A percentile compares a stretch with the other conserved stretches of the same genome.
phyloP scores from a whole-genome alignment of 1,140 invertebrate species.

The Heliothis subflexa region DNA sequence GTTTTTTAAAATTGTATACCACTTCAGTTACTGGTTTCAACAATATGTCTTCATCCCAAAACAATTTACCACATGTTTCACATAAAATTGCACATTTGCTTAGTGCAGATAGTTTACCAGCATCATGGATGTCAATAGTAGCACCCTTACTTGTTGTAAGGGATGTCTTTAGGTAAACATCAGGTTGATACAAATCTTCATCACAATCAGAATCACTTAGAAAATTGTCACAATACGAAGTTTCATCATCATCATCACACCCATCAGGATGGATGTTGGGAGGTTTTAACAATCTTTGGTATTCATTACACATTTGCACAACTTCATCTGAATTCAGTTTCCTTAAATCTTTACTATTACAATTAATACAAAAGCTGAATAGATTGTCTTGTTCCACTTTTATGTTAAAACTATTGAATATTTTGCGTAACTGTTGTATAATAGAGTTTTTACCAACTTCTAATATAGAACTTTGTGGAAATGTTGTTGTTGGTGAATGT shows the following conservation, averaged over 20 bases:
- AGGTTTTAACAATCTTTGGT: constrained; percentile 42
- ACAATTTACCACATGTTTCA: constrained; percentile 77
- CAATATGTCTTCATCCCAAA: constrained; percentile 72
- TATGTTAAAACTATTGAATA: constrained; percentile 70
- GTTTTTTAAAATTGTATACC: constrained; percentile 55
- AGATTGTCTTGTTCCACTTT: constrained; percentile 66
- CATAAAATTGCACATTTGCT: constrained; percentile 69
- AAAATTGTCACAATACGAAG: constrained; percentile 67
- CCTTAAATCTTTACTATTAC: constrained; percentile 69
- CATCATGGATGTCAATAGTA: constrained; percentile 65
- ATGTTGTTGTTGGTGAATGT: constrained; percentile 65
- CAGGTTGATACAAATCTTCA: constrained; percentile 59
- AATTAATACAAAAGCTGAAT: constrained; percentile 72
- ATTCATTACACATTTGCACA: constrained; percentile 42
- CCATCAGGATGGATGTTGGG: constrained; percentile 42
- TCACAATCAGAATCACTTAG: constrained; percentile 81
- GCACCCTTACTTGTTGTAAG: constrained; percentile 72
- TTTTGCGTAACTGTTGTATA: constrained; percentile 68
- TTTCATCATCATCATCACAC: constrained; percentile 67
- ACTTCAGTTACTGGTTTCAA: constrained; percentile 57
- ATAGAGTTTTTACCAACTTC: constrained; percentile 65
- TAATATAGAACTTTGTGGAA: constrained; percentile 75
- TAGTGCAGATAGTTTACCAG: constrained; percentile 60
- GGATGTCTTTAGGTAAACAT: constrained; percentile 47
- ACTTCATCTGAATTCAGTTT: constrained; percentile 65